Evolutionary conservation across 2,888 invertebrate genomes (phyloP).

Genomic region (Uropetala carovei): DNA sequence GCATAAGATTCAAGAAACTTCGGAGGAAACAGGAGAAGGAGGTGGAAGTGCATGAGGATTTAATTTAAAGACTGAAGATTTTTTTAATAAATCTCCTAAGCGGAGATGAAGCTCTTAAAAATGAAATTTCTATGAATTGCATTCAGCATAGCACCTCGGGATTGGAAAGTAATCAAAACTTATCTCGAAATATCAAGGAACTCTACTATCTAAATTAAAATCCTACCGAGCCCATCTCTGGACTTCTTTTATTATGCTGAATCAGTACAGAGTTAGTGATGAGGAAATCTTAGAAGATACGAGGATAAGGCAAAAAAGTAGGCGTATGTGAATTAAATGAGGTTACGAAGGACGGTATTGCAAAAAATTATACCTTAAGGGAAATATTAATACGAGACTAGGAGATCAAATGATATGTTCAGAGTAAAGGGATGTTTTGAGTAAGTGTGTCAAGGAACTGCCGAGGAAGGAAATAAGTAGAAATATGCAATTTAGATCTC

Average conservation of each 20-base stretch:
- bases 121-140: neutral
- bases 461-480: too few species aligned
- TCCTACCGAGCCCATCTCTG: neutral
- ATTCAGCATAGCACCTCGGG: neutral
- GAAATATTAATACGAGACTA: constrained; percentile 1
- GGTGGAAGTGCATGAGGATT: too few species aligned
- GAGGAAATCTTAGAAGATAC: neutral
- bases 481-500: too few species aligned
- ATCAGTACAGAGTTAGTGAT: neutral
- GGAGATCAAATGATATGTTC: neutral
- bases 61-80: too few species aligned
- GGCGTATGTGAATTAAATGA: constrained; percentile 6
- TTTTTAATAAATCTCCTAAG: too few species aligned
- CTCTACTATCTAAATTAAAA: constrained; percentile 5
- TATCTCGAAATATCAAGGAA: neutral
- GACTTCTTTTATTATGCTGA: neutral
- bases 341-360: neutral
- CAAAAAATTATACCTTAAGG: neutral
- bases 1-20: too few species aligned
- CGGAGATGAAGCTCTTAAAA: too few species aligned
- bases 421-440: too few species aligned
- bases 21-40: too few species aligned
- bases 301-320: neutral
- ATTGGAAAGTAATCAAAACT: constrained; percentile 14
- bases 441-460: too few species aligned